phyloP scores from a whole-genome alignment of 2,888 invertebrate species.

The Aleiodes testaceus region DNA sequence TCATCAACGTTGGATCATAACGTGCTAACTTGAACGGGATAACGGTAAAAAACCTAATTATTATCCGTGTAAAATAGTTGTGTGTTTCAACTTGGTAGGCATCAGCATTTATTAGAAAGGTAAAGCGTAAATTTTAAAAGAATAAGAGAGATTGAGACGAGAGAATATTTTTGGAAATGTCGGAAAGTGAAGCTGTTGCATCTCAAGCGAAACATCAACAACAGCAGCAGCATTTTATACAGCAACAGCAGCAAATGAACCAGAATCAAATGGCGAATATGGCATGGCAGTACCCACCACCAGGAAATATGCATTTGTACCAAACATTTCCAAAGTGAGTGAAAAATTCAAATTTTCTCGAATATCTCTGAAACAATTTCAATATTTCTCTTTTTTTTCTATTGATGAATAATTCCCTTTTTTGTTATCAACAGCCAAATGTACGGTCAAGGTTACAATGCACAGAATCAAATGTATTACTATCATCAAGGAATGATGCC shows the following conservation, averaged over 20 bases:
- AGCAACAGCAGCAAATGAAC: slow-evolving; percentile 57
- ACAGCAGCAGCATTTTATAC: slow-evolving; percentile 58
- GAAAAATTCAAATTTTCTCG: background rate
- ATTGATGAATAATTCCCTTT: background rate
- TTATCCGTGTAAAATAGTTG: background rate
- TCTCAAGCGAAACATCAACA: slow-evolving; percentile 69
- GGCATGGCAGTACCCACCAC: slow-evolving; percentile 71
- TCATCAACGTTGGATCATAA: slow-evolving; percentile 4
- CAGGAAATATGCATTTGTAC: slow-evolving; percentile 69
- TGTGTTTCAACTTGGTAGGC: slow-evolving; percentile 47
- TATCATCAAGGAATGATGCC: slow-evolving; percentile 69
- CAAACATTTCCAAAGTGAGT: slow-evolving; percentile 68
- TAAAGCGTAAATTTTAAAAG: background rate
- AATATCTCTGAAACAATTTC: background rate
- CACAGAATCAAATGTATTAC: slow-evolving; percentile 68
- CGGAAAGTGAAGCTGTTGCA: slow-evolving; percentile 69
- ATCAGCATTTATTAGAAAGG: slow-evolving; percentile 44
- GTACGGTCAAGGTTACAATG: slow-evolving; percentile 65
- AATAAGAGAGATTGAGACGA: background rate
- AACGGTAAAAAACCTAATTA: slow-evolving; percentile 13
- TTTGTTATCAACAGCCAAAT: slow-evolving; percentile 54
- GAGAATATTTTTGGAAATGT: slow-evolving; percentile 57
- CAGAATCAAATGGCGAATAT: slow-evolving; percentile 68
- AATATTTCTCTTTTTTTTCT: background rate
- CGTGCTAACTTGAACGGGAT: background rate